Evolutionary conservation across 1,140 invertebrate genomes (phyloP).

Genomic region (Bombus waltoni): DNA sequence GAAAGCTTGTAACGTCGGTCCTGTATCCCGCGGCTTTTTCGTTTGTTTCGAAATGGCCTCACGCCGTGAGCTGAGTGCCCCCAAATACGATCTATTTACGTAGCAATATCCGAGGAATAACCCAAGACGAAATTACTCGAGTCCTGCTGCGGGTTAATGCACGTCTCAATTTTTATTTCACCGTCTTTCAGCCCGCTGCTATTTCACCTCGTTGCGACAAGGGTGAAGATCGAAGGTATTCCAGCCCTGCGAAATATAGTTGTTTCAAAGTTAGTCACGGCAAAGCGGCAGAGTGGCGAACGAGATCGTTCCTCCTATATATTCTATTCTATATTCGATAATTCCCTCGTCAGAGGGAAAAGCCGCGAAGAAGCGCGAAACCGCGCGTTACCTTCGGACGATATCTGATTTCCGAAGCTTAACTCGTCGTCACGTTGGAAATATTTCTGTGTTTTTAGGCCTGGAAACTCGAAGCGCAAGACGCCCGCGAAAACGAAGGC

Average conservation of each 20-base stretch:
- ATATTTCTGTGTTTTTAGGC: neutral
- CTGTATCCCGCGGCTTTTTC: constrained; percentile 71
- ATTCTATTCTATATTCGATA: too few species aligned
- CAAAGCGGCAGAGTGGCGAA: too few species aligned
- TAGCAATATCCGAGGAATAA: constrained; percentile 71
- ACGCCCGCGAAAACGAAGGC: neutral
- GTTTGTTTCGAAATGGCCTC: constrained; percentile 65
- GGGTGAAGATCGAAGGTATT: neutral
- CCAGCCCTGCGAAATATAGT: neutral
- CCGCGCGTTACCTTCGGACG: too few species aligned
- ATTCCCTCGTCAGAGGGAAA: too few species aligned
- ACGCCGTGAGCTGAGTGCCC: constrained; percentile 75
- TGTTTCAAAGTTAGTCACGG: neutral
- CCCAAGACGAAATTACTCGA: constrained; percentile 57
- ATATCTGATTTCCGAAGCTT: neutral
- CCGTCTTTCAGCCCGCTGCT: neutral
- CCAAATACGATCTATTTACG: constrained; percentile 79
- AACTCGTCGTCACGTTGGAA: neutral
- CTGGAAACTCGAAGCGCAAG: neutral
- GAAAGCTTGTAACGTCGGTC: constrained; percentile 49
- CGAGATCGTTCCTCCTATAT: neutral
- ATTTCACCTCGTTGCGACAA: neutral
- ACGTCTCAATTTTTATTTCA: constrained; percentile 30
- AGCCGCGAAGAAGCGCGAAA: fast-evolving
- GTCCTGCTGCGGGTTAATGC: constrained; percentile 56